Base-by-base conservation (phyloP, 1,140 invertebrate species). In the Rhagoletis pomonella region DNA sequence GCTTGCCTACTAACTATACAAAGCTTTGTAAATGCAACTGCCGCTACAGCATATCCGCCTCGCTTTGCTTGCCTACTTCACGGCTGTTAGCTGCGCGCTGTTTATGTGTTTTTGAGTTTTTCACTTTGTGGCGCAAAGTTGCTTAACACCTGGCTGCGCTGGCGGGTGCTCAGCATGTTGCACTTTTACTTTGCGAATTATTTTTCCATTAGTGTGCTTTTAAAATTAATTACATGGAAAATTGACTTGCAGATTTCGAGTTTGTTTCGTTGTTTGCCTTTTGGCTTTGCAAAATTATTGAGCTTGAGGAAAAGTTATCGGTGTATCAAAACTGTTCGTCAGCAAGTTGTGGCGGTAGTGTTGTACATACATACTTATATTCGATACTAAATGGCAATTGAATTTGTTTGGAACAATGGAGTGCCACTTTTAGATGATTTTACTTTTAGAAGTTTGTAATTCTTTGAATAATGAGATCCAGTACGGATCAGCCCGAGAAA, bases 201-300 rank as follows among this genome's bases (percentile, higher is more conserved):
- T 55, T 81, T 81, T 81, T 58, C 73, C 73, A 58, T 81, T 81
- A 81, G 47, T 81, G 73, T 81, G 73, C 73, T 81, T 81, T 81
- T 81, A 29, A 81, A 81, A 81, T 81, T 81, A 81, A 81, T 81
- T 81, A 81, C 73, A 81, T 81, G 73, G 73, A 81, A 81, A 81
- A 81, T 81, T 81, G 73, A 81, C 73, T 81, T 55, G 73, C 47
- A 81, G 47, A 19, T 81, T 81, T 58, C 55, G 9, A 19, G 47
- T 50, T 81, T 81, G 14, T 81, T 55, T 81, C 29, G 44, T 73
- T 47, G 44, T 50, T 55, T 77, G 14, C n/a, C 55, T 77, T 19
- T 50, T 55, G 1, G 14, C 44, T 55, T 73, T 42, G 4, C 14
- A 14, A 62, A 62, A 4, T 62, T 62, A 62, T 62, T 55, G 47